Evolutionary conservation across 2,888 invertebrate species (phyloP), one percentile per base, ranked within the genome.

Genomic region (Listrodromus nycthemerus): DNA sequence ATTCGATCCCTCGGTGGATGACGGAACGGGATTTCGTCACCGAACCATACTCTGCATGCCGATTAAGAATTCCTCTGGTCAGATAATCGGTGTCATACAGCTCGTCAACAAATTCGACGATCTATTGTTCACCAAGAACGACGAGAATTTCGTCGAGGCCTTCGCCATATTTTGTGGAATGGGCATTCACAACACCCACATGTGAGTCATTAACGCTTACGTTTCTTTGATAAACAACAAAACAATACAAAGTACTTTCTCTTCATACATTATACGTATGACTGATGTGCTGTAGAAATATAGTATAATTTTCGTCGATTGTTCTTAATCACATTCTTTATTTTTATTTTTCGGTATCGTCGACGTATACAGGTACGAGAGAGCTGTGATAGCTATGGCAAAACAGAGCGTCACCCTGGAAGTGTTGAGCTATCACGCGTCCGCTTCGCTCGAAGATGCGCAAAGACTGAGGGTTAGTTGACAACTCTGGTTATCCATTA

Each of bases 161-260:
- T 99, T 99, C 94, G 98, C 98, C 85, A 98, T 99, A 90, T 99
- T 99, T 94, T 98, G 98, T 94, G 99, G 99, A 48, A 98, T 99
- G 97, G 99, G 99, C 76, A 98, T 99, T 85, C 98, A 98, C 94
- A 99, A 99, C 93, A 98, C 98, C 75, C 97, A 98, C 93, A 98
- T 98, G 98, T 95, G 92, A 94, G 94, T 93, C 45, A 37, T 13
- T 13, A 6, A 52, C 27, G 77, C 73, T 48, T 41, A 77, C 55
- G 69, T 69, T 69, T 74, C 24, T 5, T 77, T 13, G 24, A 75
- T 73, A 1, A 61, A n/a, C 74, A 16, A 45, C 33, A 10, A 37
- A 24, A 0, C 8, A 77, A 50, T 55, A 3, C 21, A 13, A 37
- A 8, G 10, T 6, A 69, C 8, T 13, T 55, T 55, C 55, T 10